These are phyloP conservation scores for Bubo bubo DNA, from an alignment of 2,113 vertebrate genomes.

Conservation along the genomic window DNA sequence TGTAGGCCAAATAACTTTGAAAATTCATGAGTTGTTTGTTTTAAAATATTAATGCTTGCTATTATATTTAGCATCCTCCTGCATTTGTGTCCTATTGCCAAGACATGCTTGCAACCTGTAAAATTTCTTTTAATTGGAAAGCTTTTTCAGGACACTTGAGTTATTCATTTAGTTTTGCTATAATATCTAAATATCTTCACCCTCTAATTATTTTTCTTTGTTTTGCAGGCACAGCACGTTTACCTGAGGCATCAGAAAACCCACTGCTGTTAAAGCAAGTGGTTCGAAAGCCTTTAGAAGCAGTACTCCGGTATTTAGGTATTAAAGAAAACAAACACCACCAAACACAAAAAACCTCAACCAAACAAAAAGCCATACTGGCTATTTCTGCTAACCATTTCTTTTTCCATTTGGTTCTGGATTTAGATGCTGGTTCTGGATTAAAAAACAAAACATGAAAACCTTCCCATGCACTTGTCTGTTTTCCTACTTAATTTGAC, in stretches of 20 bases:
- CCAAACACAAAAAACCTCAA: background rate
- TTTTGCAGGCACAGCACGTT: conserved; percentile 85
- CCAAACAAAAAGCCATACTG: background rate
- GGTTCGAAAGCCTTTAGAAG: conserved; percentile 92
- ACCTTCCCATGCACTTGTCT: background rate
- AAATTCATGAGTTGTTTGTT: background rate
- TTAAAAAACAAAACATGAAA: background rate
- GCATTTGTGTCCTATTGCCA: background rate
- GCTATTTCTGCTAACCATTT: background rate
- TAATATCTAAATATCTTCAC: background rate
- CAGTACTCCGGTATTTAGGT: conserved; percentile 94
- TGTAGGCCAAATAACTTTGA: background rate
- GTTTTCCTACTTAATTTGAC: background rate
- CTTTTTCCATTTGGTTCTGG: background rate
- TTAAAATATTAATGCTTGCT: background rate
- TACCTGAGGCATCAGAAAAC: conserved; percentile 88
- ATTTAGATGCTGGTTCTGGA: background rate
- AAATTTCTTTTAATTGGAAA: background rate
- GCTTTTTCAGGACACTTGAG: background rate
- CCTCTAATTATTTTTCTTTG: background rate
- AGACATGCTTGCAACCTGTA: background rate
- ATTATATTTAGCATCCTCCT: background rate
- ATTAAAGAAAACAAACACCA: background rate
- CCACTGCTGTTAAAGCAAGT: conserved; percentile 84
- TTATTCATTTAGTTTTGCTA: background rate